Base-by-base conservation (phyloP, 2,113 vertebrate species). In the Anser cygnoides region DNA sequence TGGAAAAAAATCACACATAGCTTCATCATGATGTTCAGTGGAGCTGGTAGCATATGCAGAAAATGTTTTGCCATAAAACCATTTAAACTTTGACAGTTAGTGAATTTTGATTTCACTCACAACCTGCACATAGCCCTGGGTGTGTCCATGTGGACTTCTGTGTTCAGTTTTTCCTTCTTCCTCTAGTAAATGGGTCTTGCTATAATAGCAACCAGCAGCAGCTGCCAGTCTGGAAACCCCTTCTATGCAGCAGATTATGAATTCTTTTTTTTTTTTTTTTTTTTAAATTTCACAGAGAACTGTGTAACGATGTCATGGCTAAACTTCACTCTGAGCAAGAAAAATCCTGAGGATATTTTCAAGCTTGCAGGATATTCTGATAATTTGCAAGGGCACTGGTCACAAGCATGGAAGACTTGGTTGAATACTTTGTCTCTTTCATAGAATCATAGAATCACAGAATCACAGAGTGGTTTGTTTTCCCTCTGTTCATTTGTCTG, bases 191-290 rank as follows among this genome's bases (percentile, higher is more conserved):
- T 0, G 33, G 7, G 2, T 31, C 52, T 25, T 63, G 22, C 0
- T 65, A n/a, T 41, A n/a, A 28, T 28, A 7, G 13, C 26, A 31
- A 10, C 17, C 71, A 58, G 23, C 43, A 58, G 37, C 55, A 10
- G 14, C 22, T 55, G 7, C 5, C 28, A 17, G 13, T 3, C 41
- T 3, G 8, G 17, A 29, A 75, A 6, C 20, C 26, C 28, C 17
- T 57, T 55, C 6, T 15, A 6, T 10, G 58, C 73, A 18, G 43
- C 5, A 15, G 2, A 8, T 11, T 5, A 66, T 0, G 0, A 10
- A 6, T 61, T 19, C 20, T 78, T 11, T 49, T 49, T 22, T 46
- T 54, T 8, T 46, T 54, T 8, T 43, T n/a, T 46, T 55, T 8
- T 41, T 62, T 58, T 39, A 37, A 13, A 3, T 81, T 37, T 59